phyloP scores from a whole-genome alignment of 2,797 vertebrate species.

The Paguma larvata region DNA sequence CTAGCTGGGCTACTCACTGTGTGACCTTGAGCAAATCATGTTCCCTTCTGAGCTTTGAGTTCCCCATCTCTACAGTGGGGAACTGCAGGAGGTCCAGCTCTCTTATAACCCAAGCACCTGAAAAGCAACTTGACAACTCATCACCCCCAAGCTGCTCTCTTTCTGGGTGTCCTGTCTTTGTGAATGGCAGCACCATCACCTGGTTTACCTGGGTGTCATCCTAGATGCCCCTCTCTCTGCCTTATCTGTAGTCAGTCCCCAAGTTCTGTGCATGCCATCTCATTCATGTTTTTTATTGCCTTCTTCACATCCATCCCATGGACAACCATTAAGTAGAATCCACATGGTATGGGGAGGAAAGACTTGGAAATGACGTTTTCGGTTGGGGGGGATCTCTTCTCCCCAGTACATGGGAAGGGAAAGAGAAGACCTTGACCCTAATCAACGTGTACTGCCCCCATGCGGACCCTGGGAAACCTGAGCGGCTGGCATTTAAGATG shows the following conservation, averaged over 20 bases:
- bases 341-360: background rate
- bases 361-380: constrained; percentile 49
- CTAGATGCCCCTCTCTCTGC: background rate
- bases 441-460: constrained; percentile 96
- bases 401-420: constrained; percentile 86
- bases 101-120: background rate
- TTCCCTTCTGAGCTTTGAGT: constrained; percentile 24
- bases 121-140: constrained; percentile 49
- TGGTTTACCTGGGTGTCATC: constrained; percentile 23
- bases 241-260: background rate
- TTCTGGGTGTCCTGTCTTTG: background rate
- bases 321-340: constrained; percentile 28
- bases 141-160: background rate
- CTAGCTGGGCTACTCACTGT: background rate
- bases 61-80: background rate
- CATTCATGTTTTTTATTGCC: background rate
- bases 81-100: background rate
- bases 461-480: constrained; percentile 94
- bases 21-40: background rate
- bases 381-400: background rate
- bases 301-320: background rate
- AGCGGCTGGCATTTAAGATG: constrained; percentile 93
- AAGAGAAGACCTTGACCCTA: constrained; percentile 90
- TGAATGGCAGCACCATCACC: constrained; percentile 3
- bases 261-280: constrained; percentile 1